A percentile compares a stretch with the other conserved stretches of the same genome.
These are phyloP conservation scores for Beris chalybata DNA, from an alignment of 2,888 invertebrate genomes.

Conservation along the genomic window DNA sequence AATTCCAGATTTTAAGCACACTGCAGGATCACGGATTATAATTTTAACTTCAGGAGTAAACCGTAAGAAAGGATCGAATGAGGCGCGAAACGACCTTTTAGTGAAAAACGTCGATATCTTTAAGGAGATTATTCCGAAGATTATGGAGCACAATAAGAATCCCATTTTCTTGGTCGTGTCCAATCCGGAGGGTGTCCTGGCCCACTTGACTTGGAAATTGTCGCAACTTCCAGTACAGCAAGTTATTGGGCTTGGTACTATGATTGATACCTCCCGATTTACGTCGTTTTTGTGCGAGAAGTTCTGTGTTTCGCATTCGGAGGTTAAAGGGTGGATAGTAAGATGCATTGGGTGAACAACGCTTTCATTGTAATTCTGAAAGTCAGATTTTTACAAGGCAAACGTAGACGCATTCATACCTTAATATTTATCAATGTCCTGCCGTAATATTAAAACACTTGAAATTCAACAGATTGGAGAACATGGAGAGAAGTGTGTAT, in stretches of 20 bases:
- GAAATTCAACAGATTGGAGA: slow-evolving; percentile 62
- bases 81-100: too few relatives aligned
- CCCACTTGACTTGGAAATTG: slow-evolving; percentile 85
- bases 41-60: too few relatives aligned
- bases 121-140: not conserved
- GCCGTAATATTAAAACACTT: too few relatives aligned
- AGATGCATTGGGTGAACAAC: too few relatives aligned
- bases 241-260: slow-evolving; percentile 87
- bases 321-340: slow-evolving; percentile 83
- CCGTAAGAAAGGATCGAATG: too few relatives aligned
- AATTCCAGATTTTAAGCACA: too few relatives aligned
- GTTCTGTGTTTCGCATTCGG: slow-evolving; percentile 73
- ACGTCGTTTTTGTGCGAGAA: slow-evolving; percentile 77
- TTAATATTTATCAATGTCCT: too few relatives aligned
- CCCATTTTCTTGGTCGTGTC: slow-evolving; percentile 75
- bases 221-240: slow-evolving; percentile 80
- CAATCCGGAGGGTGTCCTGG: slow-evolving; percentile 86
- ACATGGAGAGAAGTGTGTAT: slow-evolving; percentile 83
- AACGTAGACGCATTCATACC: too few relatives aligned
- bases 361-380: too few relatives aligned
- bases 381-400: too few relatives aligned
- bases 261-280: slow-evolving; percentile 85
- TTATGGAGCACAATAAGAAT: slow-evolving; percentile 10
- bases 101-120: too few relatives aligned
- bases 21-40: too few relatives aligned